phyloP scores from a whole-genome alignment of 2,797 vertebrate species.

The Mormyrops attenuatus region DNA sequence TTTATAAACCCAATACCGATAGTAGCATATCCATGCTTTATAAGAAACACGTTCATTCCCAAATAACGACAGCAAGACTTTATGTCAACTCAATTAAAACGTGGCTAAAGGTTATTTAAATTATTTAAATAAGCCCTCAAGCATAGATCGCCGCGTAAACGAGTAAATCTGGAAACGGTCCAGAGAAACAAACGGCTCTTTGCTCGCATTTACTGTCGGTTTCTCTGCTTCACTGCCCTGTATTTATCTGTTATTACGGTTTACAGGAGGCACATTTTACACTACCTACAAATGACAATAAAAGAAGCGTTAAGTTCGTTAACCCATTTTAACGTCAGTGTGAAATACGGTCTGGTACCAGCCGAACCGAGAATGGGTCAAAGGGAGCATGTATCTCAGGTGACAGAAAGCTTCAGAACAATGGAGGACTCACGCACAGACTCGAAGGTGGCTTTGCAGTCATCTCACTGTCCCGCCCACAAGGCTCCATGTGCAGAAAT shows the following conservation, averaged over 20 bases:
- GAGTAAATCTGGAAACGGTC: not conserved
- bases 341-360: not conserved
- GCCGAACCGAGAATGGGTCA: not conserved
- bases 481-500: not conserved
- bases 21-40: not conserved
- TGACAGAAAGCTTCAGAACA: not conserved
- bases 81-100: not conserved
- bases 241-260: not conserved
- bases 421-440: not conserved
- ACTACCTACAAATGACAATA: not conserved
- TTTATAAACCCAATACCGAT: not conserved
- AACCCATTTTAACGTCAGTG: not conserved
- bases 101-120: not conserved
- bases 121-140: not conserved
- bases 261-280: not conserved
- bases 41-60: not conserved
- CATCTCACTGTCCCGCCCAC: not conserved
- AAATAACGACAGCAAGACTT: not conserved
- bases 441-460: not conserved
- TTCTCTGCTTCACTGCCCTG: not conserved
- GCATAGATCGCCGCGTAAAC: too few species aligned
- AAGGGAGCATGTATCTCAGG: not conserved
- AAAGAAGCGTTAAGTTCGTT: not conserved
- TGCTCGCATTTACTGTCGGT: not conserved
- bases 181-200: not conserved